These are phyloP conservation scores for Phyto melanocephala DNA, from an alignment of 2,888 invertebrate species.

Conservation along the genomic window DNA sequence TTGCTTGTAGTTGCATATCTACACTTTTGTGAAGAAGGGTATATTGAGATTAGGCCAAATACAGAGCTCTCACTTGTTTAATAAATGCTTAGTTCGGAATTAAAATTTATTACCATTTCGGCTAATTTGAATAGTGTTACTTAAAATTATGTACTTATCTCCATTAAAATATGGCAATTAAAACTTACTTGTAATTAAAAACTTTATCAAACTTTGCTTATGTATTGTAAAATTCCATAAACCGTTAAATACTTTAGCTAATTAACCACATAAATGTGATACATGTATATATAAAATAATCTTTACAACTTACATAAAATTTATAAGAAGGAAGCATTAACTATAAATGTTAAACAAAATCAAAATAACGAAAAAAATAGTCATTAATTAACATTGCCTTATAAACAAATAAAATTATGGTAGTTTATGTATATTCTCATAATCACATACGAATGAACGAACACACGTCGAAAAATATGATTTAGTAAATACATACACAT, in stretches of 20 bases:
- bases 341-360: constrained; percentile 6
- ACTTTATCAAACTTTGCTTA: not conserved
- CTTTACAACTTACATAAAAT: not conserved
- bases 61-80: too few relatives aligned
- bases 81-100: too few relatives aligned
- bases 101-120: too few relatives aligned
- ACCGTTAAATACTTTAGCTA: not conserved
- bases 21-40: too few relatives aligned
- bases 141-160: too few relatives aligned
- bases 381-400: constrained; percentile 47
- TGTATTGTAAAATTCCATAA: constrained; percentile 11
- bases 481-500: not conserved
- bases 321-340: constrained; percentile 20
- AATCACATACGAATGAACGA: too few relatives aligned
- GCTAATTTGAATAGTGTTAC: too few relatives aligned
- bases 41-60: too few relatives aligned
- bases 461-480: not conserved
- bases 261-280: not conserved
- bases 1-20: too few relatives aligned
- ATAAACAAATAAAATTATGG: constrained; percentile 43
- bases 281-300: not conserved
- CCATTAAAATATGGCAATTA: not conserved
- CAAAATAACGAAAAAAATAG: constrained; percentile 24
- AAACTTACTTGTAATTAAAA: not conserved
- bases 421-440: not conserved